Conservation (phyloP, 1,140 invertebrate genomes). For the Drosophila virilis region DNA sequence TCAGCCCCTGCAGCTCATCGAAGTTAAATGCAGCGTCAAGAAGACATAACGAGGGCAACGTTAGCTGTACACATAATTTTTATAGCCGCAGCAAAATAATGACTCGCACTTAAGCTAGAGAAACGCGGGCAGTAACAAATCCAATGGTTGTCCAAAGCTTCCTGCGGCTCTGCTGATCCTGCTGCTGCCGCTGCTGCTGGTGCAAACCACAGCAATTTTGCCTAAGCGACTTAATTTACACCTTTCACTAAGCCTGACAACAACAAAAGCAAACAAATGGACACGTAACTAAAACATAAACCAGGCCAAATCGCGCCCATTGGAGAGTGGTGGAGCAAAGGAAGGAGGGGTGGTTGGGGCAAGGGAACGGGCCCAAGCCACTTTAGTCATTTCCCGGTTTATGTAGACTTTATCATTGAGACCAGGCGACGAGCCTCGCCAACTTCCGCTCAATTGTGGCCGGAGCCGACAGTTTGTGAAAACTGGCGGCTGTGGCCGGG, state of each 20-base stretch:
- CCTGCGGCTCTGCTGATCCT: neutral
- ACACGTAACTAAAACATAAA: constrained; percentile 48
- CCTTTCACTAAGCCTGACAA: constrained; percentile 67
- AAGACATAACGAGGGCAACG: constrained; percentile 11
- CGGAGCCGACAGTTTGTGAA: constrained; percentile 33
- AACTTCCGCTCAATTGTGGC: constrained; percentile 76
- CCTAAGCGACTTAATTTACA: constrained; percentile 78
- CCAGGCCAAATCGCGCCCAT: constrained; percentile 41
- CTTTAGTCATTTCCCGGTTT: constrained; percentile 79
- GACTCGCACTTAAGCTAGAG: constrained; percentile 61
- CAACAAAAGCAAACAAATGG: constrained; percentile 60
- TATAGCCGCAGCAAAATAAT: constrained; percentile 63
- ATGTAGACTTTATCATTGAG: constrained; percentile 79
- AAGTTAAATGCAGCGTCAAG: neutral
- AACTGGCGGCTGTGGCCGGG: constrained; percentile 33
- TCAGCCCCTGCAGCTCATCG: neutral
- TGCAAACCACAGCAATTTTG: constrained; percentile 39
- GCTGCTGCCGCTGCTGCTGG: neutral
- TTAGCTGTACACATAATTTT: constrained; percentile 64
- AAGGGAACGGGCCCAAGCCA: constrained; percentile 47
- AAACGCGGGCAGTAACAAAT: constrained; percentile 24
- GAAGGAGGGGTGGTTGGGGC: neutral
- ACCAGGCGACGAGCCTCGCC: constrained; percentile 41
- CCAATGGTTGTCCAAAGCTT: constrained; percentile 19
- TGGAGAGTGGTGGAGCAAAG: too few relatives aligned